Base-by-base conservation (phyloP, 2,113 vertebrate species). In the Synodontis membranacea region DNA sequence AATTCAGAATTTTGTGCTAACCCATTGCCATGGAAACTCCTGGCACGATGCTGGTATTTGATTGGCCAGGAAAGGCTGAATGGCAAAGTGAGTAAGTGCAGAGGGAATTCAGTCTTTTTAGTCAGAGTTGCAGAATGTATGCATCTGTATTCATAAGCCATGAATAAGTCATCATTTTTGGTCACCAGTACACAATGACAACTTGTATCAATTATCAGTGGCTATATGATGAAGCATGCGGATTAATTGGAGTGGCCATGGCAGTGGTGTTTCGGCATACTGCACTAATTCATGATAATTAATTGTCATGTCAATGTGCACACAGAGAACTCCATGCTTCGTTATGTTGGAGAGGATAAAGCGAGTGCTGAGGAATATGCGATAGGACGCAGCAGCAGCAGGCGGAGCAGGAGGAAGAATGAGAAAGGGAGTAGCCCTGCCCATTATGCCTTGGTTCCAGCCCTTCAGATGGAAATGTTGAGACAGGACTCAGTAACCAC, bases 301-400 rank as follows among this genome's bases (percentile, higher is more conserved):
- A 79, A 80, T 52, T 28, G 25, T 78, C 34, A 52, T 37, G 28
- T 50, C 15, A 44, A 28, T 87, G 42, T 87, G 44, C 68, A 87
- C 56, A 84, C 83, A 99, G 98, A 99, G 94, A 99, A 97, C 91
- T 98, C 97, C 87, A 93, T 99, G 82, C 94, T 99, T 92, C 97
- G 96, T 66, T 99, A 97, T 84, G 97, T 97, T 84, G 97, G 96
- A 72, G 98, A 98, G 93, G 98, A 99, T 92, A 97, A 97, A 93
- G 92, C 94, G 89, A 94, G 95, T 60, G 95, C 96, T 83, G 97
- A 98, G 88, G 97, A 98, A 84, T 98, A 97, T 90, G 93, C 97
- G 93, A 95, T 97, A 90, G 94, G 94, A 79, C 97, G 97, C 91
- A 98, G 96, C 88, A 96, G 97, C 93, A 96, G 96, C 64, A 97